Percentiles rank a stretch among this genome's conserved stretches.
Evolutionary conservation across 2,797 vertebrate genomes (phyloP).

Genomic region (Gymnodraco acuticeps): DNA sequence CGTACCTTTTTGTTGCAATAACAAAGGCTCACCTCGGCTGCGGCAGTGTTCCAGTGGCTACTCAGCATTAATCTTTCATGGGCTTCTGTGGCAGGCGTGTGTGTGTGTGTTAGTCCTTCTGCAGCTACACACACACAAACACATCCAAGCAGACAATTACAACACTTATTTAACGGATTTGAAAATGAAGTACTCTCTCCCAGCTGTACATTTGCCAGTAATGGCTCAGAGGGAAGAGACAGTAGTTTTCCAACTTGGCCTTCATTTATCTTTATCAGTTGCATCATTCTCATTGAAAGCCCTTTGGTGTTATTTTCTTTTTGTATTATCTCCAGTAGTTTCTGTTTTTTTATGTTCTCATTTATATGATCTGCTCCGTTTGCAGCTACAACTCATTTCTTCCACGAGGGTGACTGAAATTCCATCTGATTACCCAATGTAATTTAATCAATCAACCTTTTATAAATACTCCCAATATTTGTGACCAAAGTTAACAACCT

Average conservation of each 20-base stretch:
- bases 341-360: conserved; percentile 9
- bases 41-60: conserved; percentile 47
- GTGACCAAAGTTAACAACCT: conserved; percentile 27
- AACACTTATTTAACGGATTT: conserved; percentile 63
- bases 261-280: conserved; percentile 58
- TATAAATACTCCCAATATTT: conserved; percentile 29
- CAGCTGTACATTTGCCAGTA: conserved; percentile 46
- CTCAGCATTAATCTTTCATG: conserved; percentile 76
- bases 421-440: conserved; percentile 25
- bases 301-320: conserved; percentile 31
- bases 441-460: conserved; percentile 35
- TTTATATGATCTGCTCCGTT: background rate
- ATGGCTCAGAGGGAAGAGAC: conserved; percentile 37
- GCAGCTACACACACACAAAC: conserved; percentile 43
- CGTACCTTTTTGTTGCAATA: conserved; percentile 30
- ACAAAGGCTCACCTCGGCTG: conserved; percentile 45
- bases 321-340: background rate
- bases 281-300: conserved; percentile 30
- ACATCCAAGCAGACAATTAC: conserved; percentile 56
- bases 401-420: conserved; percentile 7
- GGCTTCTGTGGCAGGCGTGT: conserved; percentile 50
- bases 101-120: background rate
- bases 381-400: conserved; percentile 23
- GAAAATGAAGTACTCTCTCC: conserved; percentile 59
- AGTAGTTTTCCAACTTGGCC: conserved; percentile 41